These are phyloP conservation scores for Gobio occitaniae DNA, from an alignment of 2,797 vertebrate genomes.

Conservation along the genomic window DNA sequence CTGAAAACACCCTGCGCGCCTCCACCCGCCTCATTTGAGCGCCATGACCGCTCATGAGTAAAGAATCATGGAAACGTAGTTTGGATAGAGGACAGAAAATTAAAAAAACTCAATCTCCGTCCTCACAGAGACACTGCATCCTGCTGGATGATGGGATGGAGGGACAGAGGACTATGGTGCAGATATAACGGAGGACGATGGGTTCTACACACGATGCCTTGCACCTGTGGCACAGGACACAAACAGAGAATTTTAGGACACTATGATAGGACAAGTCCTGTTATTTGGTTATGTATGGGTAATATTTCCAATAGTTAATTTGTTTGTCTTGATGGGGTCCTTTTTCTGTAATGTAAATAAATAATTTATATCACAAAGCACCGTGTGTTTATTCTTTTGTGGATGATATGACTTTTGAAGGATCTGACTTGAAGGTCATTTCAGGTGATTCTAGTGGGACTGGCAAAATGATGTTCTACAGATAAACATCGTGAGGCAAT, in stretches of 20 bases:
- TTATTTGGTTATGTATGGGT: constrained; percentile 99
- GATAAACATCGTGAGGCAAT: not conserved
- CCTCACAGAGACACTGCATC: constrained; percentile 50
- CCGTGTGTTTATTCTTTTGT: constrained; percentile 56
- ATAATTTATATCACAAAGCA: constrained; percentile 99
- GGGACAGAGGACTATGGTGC: constrained; percentile 69
- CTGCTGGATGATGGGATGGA: constrained; percentile 40
- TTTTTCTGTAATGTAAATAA: constrained; percentile 99
- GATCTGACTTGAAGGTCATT: constrained; percentile 16
- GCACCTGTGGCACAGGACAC: constrained; percentile 99
- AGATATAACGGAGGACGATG: constrained; percentile 65
- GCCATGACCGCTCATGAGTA: constrained; percentile 18
- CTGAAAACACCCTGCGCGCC: constrained; percentile 98
- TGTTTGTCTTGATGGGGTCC: constrained; percentile 98
- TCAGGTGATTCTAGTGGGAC: not conserved
- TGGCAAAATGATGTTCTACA: not conserved
- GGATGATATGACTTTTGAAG: constrained; percentile 38
- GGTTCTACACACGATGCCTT: constrained; percentile 99
- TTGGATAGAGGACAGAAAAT: constrained; percentile 35
- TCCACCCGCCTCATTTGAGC: constrained; percentile 98
- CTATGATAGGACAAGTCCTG: constrained; percentile 84
- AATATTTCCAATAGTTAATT: constrained; percentile 99
- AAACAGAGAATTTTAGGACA: constrained; percentile 87
- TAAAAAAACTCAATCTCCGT: constrained; percentile 26
- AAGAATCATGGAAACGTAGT: constrained; percentile 48